phyloP scores from a whole-genome alignment of 2,888 invertebrate species.

The Xylota segnis region DNA sequence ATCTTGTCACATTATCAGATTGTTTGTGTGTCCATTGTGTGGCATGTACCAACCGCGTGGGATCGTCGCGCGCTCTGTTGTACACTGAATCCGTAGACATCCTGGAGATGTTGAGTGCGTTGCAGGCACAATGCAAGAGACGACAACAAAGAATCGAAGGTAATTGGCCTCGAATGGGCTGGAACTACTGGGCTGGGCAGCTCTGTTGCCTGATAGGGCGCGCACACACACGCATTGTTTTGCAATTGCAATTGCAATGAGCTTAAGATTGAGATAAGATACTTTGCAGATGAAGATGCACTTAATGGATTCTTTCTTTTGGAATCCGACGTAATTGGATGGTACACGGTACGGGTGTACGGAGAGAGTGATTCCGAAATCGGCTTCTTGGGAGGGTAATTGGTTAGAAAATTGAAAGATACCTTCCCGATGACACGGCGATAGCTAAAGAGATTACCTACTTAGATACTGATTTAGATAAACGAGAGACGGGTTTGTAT shows the following conservation, averaged over 20 bases:
- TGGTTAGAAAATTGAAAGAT: constrained; percentile 59
- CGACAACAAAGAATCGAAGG: constrained; percentile 59
- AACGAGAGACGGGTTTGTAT: constrained; percentile 40
- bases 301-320: constrained; percentile 48
- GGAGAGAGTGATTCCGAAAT: constrained; percentile 2
- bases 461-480: constrained; percentile 71
- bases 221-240: constrained; percentile 53
- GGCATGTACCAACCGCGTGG: constrained; percentile 64
- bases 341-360: too few relatives aligned
- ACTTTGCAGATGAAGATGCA: constrained; percentile 22
- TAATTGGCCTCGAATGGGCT: constrained; percentile 68
- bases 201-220: constrained; percentile 19
- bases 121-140: constrained; percentile 41
- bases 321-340: constrained; percentile 57
- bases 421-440: constrained; percentile 29
- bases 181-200: constrained; percentile 30
- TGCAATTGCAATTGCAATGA: constrained; percentile 48
- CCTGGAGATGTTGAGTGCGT: constrained; percentile 67
- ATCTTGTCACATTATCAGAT: constrained; percentile 76
- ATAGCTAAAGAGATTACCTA: constrained; percentile 62
- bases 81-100: constrained; percentile 62
- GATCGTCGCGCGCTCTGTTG: constrained; percentile 22
- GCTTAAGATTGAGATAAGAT: constrained; percentile 41
- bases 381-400: constrained; percentile 50
- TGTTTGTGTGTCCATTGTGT: constrained; percentile 73